A percentile compares a stretch with the other conserved stretches of the same genome.
phyloP scores from a whole-genome alignment of 35 echinoderm and acorn worm species.

The Apostichopus parvimensis region DNA sequence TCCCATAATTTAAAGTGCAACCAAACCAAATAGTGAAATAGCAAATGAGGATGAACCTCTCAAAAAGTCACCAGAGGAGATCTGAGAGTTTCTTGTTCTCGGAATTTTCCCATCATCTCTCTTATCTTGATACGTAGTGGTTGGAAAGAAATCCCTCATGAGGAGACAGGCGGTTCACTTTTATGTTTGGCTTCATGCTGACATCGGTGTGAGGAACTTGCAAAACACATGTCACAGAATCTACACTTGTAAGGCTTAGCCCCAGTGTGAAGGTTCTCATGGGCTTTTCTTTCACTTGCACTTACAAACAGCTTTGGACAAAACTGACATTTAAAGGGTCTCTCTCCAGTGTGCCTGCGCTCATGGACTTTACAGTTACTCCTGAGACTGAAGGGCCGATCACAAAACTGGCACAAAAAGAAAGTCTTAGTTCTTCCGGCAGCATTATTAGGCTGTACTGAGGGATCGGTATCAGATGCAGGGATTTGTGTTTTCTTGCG shows the following conservation, averaged over 20 bases:
- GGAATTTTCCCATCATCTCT: too few relatives aligned
- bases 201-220: background rate
- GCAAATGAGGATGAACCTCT: too few relatives aligned
- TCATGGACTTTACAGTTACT: constrained; percentile 30
- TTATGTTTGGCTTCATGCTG: constrained; percentile 1
- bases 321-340: constrained; percentile 17
- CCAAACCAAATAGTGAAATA: too few relatives aligned
- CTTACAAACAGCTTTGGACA: constrained; percentile 23
- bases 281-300: background rate
- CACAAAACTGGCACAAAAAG: constrained; percentile 14
- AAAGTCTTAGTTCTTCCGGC: background rate
- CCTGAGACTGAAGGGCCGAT: background rate
- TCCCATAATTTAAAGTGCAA: too few relatives aligned
- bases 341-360: constrained; percentile 11
- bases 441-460: background rate
- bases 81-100: too few relatives aligned
- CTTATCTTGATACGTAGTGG: too few relatives aligned
- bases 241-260: constrained; percentile 38
- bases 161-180: background rate
- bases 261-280: constrained; percentile 24
- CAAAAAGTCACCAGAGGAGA: too few relatives aligned
- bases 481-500: background rate
- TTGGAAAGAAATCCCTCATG: too few relatives aligned
- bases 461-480: background rate
- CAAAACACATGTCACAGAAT: constrained; percentile 1